Base-by-base conservation (phyloP, 92 coral and sea anemone species). In the Desmophyllum pertusum region DNA sequence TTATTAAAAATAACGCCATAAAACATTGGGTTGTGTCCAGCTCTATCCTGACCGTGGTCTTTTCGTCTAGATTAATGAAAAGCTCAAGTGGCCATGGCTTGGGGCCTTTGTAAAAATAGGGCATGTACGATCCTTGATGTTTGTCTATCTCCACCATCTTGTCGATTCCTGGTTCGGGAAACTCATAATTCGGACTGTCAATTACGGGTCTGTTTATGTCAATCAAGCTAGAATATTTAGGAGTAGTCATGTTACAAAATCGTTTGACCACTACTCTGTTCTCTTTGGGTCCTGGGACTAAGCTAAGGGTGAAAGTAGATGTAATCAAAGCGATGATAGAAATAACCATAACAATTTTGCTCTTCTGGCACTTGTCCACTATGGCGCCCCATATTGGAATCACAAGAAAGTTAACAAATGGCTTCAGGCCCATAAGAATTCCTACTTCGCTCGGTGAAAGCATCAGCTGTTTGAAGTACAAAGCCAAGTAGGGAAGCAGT, bases 371-470 rank as follows among this genome's bases (percentile, higher is more conserved):
- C 72, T 95, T 93, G 79, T 96, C 99, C 64, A 96, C 99, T 81
- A 96, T 96, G 67, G 99, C 99, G 50, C 99, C 99, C 99, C 99
- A 96, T 51, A 96, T 91, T 45, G 99, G 99, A 53, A 96, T 96
- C 25, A 96, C 99, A 40, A 96, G 93, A 81, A 96, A 96, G 83
- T 96, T 96, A 51, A 96, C 98, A 84, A 96, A 96, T 29, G 99
- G 99, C 68, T 96, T 96, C 3, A 96, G 86, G 45, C 99, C 99
- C 99, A 96, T 96, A 5, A 96, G 93, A 41, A 96, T 94, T 21
- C 99, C 99, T 30, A 96, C 99, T 87, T 96, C 98, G 40, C 98
- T 96, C 36, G 99, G 99, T 30, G 99, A 94, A 57, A 96, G 86
- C 93, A 96, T 90, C 71, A 96, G 79, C 85, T 96, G 99, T 68